Evolutionary conservation across 2,888 invertebrate species (phyloP).

Genomic region (Onthophagus sagittarius): DNA sequence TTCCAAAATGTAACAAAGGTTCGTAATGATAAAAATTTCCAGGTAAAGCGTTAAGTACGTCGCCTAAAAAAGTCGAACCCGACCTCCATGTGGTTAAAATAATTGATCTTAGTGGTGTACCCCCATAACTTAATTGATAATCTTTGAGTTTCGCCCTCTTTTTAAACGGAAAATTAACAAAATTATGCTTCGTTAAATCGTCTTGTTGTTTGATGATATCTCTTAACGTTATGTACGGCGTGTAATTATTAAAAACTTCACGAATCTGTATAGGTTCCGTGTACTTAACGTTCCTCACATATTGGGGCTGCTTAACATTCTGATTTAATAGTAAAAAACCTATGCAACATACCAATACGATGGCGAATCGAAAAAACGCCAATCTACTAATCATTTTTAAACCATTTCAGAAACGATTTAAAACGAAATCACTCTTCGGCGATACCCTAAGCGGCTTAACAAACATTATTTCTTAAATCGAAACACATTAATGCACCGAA

Average conservation of each 20-base stretch:
- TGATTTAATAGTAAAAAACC: conserved; percentile 5
- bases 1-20: conserved; percentile 78
- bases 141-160: conserved; percentile 61
- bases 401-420: background rate
- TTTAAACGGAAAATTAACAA: conserved; percentile 60
- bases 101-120: conserved; percentile 70
- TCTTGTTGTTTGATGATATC: conserved; percentile 58
- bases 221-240: conserved; percentile 47
- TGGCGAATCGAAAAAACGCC: background rate
- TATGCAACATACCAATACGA: background rate
- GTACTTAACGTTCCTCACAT: conserved; percentile 24
- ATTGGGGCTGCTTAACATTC: background rate
- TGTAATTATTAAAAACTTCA: conserved; percentile 27
- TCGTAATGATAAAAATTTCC: conserved; percentile 90
- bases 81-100: conserved; percentile 88
- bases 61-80: conserved; percentile 86
- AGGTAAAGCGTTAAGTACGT: conserved; percentile 77
- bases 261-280: conserved; percentile 28
- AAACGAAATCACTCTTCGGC: background rate
- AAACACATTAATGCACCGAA: background rate
- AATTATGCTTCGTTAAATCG: conserved; percentile 53
- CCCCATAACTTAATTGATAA: conserved; percentile 65
- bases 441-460: background rate
- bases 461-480: background rate
- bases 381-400: background rate